Evolutionary conservation across 2,113 vertebrate species (phyloP).

Genomic region (Sus scrofa): T2T-Sscrofa CM000826.6:120299501-120300000

Average conservation of each 20-base stretch:
- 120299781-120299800: neutral
- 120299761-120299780: neutral
- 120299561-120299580: neutral
- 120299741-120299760: neutral
- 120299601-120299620: neutral
- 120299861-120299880: neutral
- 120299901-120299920: neutral
- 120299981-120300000: neutral
- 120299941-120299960: constrained; percentile 9
- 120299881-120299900: neutral
- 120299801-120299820: constrained; percentile 30
- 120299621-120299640: neutral
- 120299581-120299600: neutral
- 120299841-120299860: neutral
- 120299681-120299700: neutral
- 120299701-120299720: neutral
- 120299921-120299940: constrained; percentile 9
- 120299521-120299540: neutral
- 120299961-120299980: neutral
- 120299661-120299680: neutral
- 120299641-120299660: neutral
- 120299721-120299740: neutral
- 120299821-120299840: neutral
- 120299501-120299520: neutral
- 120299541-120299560: neutral